Conservation (phyloP, 2,888 invertebrate genomes). For the Harpalus rubripes region DNA sequence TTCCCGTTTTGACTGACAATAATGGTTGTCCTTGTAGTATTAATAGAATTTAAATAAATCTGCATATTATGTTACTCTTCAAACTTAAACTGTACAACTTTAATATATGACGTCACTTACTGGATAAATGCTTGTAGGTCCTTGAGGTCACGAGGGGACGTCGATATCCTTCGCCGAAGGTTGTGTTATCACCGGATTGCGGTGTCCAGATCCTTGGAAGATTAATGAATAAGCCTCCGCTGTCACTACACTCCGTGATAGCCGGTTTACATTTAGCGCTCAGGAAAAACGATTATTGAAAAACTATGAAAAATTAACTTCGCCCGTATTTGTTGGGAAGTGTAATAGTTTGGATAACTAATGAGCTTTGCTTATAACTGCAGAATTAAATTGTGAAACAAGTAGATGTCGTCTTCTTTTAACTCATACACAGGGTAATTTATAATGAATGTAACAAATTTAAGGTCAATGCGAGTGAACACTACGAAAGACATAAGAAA, state of each 20-base stretch:
- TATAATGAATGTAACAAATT: no score
- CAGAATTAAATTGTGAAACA: no score
- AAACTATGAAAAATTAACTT: not conserved
- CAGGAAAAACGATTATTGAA: not conserved
- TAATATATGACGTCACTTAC: no score
- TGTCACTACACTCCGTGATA: not conserved
- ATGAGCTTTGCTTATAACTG: no score
- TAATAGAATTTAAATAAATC: no score
- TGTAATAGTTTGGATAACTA: not conserved
- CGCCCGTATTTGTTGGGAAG: not conserved
- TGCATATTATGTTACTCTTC: no score
- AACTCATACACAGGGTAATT: no score
- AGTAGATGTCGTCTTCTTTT: no score
- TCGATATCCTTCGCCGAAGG: not conserved
- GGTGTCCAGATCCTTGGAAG: slow-evolving; percentile 20
- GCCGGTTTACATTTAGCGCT: not conserved
- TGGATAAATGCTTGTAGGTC: not conserved
- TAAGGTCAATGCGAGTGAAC: no score
- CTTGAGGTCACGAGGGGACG: not conserved
- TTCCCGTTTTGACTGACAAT: no score
- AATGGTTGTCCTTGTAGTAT: no score
- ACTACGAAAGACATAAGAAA: no score
- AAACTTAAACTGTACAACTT: not conserved
- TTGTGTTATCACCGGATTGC: not conserved
- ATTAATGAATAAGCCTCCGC: slow-evolving; percentile 32